Percentiles rank a stretch among this genome's conserved stretches.
These are phyloP conservation scores for Gorsachius magnificus DNA, from an alignment of 2,797 vertebrate genomes.

Conservation along the genomic window DNA sequence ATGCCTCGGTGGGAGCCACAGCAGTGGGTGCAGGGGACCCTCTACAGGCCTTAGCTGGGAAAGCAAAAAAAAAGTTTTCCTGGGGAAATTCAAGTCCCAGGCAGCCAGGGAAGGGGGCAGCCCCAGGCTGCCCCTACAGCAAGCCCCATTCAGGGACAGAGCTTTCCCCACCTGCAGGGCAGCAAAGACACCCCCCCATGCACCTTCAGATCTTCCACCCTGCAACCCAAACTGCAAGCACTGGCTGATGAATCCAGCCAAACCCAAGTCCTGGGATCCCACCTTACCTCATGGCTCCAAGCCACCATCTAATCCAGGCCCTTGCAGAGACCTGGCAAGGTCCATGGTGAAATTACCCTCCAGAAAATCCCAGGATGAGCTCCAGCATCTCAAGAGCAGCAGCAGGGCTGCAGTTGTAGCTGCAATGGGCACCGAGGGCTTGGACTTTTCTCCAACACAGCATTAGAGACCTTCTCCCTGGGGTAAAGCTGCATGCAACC, in stretches of 20 bases:
- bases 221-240: neutral
- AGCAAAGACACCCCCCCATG: neutral
- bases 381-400: neutral
- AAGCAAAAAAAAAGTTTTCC: neutral
- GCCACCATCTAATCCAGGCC: neutral
- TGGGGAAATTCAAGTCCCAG: neutral
- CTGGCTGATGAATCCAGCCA: rapidly evolving
- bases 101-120: neutral
- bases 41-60: neutral
- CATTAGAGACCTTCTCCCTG: neutral
- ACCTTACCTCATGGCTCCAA: rapidly evolving
- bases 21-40: neutral
- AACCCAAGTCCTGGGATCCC: neutral
- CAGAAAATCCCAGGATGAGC: neutral
- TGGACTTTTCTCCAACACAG: too few species aligned
- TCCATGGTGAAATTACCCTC: neutral
- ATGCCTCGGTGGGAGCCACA: neutral
- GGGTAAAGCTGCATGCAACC: too few species aligned
- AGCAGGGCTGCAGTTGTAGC: neutral
- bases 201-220: too few species aligned
- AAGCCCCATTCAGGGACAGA: neutral
- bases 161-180: neutral
- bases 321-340: neutral
- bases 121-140: too few species aligned
- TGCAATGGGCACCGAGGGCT: too few species aligned